phyloP scores from a whole-genome alignment of 2,797 vertebrate species.

The Poecilia gillii region DNA sequence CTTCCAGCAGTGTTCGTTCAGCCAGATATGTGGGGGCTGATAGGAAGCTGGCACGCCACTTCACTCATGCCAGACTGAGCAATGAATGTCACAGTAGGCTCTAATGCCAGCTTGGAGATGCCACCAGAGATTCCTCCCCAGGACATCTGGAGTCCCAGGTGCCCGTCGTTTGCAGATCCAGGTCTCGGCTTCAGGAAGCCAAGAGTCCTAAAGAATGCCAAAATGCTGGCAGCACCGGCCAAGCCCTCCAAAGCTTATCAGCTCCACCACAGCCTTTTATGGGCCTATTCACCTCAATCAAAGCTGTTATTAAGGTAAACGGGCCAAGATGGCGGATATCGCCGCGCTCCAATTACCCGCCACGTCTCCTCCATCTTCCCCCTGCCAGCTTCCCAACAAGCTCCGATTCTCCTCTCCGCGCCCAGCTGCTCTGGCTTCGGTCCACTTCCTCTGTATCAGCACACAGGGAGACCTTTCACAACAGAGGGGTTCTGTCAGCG shows the following conservation, averaged over 20 bases:
- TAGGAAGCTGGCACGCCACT: constrained; percentile 64
- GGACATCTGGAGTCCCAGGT: constrained; percentile 84
- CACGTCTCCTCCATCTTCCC: constrained; percentile 53
- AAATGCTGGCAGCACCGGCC: constrained; percentile 47
- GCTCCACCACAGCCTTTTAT: constrained; percentile 69
- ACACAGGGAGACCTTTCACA: constrained; percentile 53
- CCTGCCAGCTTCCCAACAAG: constrained; percentile 75
- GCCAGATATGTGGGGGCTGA: constrained; percentile 62
- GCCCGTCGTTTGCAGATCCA: constrained; percentile 56
- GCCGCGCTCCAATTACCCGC: constrained; percentile 69
- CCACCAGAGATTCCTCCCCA: constrained; percentile 64
- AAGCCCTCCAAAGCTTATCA: constrained; percentile 71
- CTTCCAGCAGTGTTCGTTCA: constrained; percentile 49
- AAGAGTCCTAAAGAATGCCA: constrained; percentile 55
- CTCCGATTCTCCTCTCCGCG: constrained; percentile 66
- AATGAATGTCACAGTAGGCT: constrained; percentile 68
- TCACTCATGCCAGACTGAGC: constrained; percentile 60
- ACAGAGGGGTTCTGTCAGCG: constrained; percentile 68
- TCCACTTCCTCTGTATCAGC: constrained; percentile 54
- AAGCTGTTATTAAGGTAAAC: constrained; percentile 77
- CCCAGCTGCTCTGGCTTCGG: constrained; percentile 75
- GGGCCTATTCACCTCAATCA: constrained; percentile 78
- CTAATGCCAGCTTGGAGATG: constrained; percentile 68
- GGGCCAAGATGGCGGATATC: constrained; percentile 76
- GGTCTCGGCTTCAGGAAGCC: constrained; percentile 80